Evolutionary conservation across 2,797 vertebrate genomes (phyloP), one percentile per base, ranked within the genome.

Genomic region (Poecilia wingei): DNA sequence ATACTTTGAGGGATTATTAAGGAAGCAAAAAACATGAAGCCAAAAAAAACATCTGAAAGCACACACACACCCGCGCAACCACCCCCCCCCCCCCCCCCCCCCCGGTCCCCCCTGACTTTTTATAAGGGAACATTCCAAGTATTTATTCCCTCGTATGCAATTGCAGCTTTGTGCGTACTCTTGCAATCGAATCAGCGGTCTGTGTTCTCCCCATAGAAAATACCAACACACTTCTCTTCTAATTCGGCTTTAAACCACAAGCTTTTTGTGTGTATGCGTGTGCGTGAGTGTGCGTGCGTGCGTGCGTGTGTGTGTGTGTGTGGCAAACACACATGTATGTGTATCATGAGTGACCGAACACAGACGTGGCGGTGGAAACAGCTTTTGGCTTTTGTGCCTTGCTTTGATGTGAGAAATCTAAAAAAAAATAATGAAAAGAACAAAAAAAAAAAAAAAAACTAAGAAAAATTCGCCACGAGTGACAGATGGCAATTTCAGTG

Each of bases 381-480:
- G 96, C 95, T 96, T 96, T 97, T 96, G 97, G 97, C 97, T 97
- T 96, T 95, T 95, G 98, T 99, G 98, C 98, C 98, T 99, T 99
- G 96, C 96, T 97, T 97, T 89, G 96, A 97, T 94, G 96, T 97
- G 96, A 91, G 89, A 93, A 91, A 66, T 43, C 43, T 57, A 76
- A 80, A 68, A 83, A 88, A 86, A 71, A 95, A 94, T 96, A 87
- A 70, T 95, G 94, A 97, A 86, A 72, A 69, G 46, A 75, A 83
- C 53, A 43, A n/a, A 51, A 71, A 95, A 94, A 96, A 84, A 74
- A 77, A 4, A 75, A 64, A 95, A 95, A 97, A 87, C 59, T 70
- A 75, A 86, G 47, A 82, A 76, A 96, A 96, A 97, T 97, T 97
- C 92, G 98, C 98, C 98, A 98, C 96, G 95, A 97, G 93, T 97